phyloP scores from a whole-genome alignment of 2,888 invertebrate species.

The Lamellibrachia columna region DNA sequence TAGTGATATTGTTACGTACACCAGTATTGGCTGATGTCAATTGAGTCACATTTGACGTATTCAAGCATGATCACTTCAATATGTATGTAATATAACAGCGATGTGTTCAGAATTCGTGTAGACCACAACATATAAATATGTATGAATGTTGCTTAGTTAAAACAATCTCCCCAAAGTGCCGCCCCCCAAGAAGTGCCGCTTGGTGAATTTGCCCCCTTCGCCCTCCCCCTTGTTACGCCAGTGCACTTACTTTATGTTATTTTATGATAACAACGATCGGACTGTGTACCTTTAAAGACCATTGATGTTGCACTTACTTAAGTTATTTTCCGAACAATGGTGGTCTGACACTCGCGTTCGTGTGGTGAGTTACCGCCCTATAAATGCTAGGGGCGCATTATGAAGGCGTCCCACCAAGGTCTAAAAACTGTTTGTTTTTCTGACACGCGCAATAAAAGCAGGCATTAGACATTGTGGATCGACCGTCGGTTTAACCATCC shows the following conservation, averaged over 20 bases:
- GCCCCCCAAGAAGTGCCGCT: no score
- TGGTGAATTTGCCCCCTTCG: no score
- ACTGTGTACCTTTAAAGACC: not conserved
- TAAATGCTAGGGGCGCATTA: not conserved
- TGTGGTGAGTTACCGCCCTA: not conserved
- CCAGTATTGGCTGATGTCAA: no score
- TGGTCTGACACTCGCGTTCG: not conserved
- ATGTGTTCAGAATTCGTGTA: no score
- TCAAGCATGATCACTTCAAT: no score
- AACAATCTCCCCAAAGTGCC: no score
- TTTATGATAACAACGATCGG: not conserved
- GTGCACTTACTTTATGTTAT: not conserved
- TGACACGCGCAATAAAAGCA: conserved; percentile 12
- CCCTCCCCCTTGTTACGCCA: no score
- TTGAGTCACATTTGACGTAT: no score
- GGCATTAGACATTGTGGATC: not conserved
- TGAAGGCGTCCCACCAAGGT: not conserved
- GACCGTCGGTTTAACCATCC: not conserved
- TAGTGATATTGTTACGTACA: no score
- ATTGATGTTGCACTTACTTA: not conserved
- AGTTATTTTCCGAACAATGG: not conserved
- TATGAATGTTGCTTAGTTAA: no score
- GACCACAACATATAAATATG: no score
- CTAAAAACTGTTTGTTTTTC: not conserved
- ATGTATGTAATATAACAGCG: no score